Conservation (phyloP, 2,113 vertebrate genomes). For the Phalacrocorax carbo region DNA sequence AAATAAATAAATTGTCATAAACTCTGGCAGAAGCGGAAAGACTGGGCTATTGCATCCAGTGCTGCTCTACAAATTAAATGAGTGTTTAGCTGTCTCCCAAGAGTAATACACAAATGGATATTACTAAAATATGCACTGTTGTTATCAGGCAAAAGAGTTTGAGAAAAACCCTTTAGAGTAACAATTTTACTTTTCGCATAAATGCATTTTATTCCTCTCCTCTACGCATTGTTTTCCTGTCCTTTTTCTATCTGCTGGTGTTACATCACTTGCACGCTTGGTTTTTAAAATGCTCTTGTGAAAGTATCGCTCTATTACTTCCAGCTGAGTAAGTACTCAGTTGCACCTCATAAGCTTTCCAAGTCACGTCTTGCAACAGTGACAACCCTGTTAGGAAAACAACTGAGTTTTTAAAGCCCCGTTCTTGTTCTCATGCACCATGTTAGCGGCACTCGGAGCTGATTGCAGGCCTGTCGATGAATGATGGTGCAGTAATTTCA, state of each 20-base stretch:
- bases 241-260: not conserved
- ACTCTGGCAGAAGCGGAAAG: not conserved
- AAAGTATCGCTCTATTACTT: slow-evolving; percentile 50
- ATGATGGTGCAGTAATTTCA: not conserved
- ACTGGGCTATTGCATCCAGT: not conserved
- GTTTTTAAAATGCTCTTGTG: slow-evolving; percentile 45
- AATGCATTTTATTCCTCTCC: not conserved
- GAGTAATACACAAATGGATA: not conserved
- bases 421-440: not conserved
- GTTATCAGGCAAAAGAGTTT: not conserved
- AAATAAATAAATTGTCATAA: not conserved
- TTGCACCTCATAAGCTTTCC: slow-evolving; percentile 53
- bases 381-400: slow-evolving; percentile 41
- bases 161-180: not conserved
- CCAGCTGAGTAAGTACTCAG: slow-evolving; percentile 66
- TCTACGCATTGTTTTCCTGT: not conserved
- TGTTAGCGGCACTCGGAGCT: not conserved
- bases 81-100: slow-evolving; percentile 17
- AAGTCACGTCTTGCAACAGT: slow-evolving; percentile 48
- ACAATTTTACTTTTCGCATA: not conserved
- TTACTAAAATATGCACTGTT: slow-evolving; percentile 14
- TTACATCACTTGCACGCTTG: slow-evolving; percentile 33
- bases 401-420: slow-evolving; percentile 6
- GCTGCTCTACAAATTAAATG: slow-evolving; percentile 20
- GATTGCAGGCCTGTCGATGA: not conserved